phyloP scores from a whole-genome alignment of 1,140 invertebrate genomes.

The Lepidotrigona ventralis region DNA sequence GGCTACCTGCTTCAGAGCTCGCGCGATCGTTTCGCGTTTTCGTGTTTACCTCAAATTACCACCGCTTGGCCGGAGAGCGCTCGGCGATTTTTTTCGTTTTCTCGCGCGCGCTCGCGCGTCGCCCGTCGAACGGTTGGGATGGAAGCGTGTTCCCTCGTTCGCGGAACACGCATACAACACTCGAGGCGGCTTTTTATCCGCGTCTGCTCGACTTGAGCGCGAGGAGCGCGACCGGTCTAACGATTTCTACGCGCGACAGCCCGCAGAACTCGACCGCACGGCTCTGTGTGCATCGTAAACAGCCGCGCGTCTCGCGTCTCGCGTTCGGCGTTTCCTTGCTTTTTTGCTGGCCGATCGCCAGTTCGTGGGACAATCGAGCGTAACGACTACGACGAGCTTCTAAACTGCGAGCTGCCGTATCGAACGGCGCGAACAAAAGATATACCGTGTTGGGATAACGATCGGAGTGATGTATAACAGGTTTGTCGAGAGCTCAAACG shows the following conservation, averaged over 20 bases:
- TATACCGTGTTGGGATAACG: constrained; percentile 9
- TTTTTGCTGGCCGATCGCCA: constrained; percentile 15
- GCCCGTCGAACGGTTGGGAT: background rate
- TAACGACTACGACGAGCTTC: constrained; percentile 5
- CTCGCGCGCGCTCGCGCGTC: background rate
- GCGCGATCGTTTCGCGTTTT: constrained; percentile 24
- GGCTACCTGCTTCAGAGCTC: background rate
- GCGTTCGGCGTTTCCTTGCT: background rate
- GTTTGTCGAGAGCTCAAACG: constrained; percentile 1
- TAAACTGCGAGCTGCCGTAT: constrained; percentile 7
- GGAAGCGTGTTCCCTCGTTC: constrained; percentile 18
- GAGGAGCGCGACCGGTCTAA: constrained; percentile 10
- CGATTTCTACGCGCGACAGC: constrained; percentile 45
- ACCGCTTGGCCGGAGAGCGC: background rate
- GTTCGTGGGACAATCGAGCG: constrained; percentile 19
- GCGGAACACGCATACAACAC: constrained; percentile 32
- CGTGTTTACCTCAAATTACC: constrained; percentile 35
- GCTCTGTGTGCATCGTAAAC: constrained; percentile 43
- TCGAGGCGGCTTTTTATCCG: constrained; percentile 44
- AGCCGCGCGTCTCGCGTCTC: constrained; percentile 10
- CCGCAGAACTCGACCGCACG: constrained; percentile 46
- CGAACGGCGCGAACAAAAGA: constrained; percentile 26
- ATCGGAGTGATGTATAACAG: constrained; percentile 12
- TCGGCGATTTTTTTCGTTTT: background rate
- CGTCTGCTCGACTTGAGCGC: constrained; percentile 6